Base-by-base conservation (phyloP, 2,113 vertebrate genomes). In the Sorex fumeus region DNA sequence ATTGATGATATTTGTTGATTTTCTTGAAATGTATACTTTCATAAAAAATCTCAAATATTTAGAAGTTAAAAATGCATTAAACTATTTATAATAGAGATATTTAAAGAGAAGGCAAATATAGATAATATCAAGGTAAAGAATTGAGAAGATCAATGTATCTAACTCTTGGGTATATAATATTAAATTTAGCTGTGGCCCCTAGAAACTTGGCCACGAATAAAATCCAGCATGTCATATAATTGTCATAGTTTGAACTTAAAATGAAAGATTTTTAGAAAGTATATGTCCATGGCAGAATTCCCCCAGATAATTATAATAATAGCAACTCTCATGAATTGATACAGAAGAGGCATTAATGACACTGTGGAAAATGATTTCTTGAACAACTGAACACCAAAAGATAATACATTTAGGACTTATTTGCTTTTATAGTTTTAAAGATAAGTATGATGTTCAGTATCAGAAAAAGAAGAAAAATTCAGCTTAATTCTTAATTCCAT, bases 11-110 rank as follows among this genome's bases (percentile, higher is more conserved):
- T 75, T 88, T 87, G 40, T 72, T 70, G 4, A 16, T 72, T 67
- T 91, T 23, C 6, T 92, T 69, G 77, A 57, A 87, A 47, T 75
- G 57, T 64, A 45, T 67, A 25, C 3, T 10, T 8, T 50, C 27
- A 34, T 60, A 34, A 45, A 79, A 91, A 16, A 28, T 1, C 11
- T 21, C 8, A 40, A 84, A 79, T 43, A 70, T 1, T 50, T 8
- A 72, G 60, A 87, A 9, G 10, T 93, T 84, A 32, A 74, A 90
- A 90, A 77, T 1, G 57, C 89, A 67, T 12, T 50, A 93, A 88
- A 87, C 40, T 27, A 84, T 34, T 69, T 67, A 83, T 21, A 83
- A 60, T 10, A 72, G 21, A 87, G 0, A 87, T 60, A 43, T 69
- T 76, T 13, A 4, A 76, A 93, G 79, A 76, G 11, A 74, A 16